Percentiles rank a stretch among this genome's conserved stretches.
Evolutionary conservation across 2,113 vertebrate genomes (phyloP).

Genomic region (Potamarius usumacintae): DNA sequence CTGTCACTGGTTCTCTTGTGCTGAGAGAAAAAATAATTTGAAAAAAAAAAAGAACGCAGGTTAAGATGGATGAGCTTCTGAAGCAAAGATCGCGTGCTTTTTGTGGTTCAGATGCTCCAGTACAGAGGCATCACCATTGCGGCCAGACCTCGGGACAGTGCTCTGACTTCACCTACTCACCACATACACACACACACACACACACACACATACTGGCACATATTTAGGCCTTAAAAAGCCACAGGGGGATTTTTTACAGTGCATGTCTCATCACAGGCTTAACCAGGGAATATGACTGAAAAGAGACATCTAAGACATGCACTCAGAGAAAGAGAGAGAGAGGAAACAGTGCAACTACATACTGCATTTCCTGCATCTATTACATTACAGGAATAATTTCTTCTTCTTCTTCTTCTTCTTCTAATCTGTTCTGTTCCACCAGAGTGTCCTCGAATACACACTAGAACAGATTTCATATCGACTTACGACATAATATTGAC

Average conservation of each 20-base stretch:
- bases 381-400: not conserved
- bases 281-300: constrained; percentile 34
- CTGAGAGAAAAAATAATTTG: too few species aligned
- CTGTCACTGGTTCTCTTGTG: not conserved
- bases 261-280: constrained; percentile 19
- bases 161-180: constrained; percentile 5
- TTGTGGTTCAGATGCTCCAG: constrained; percentile 23
- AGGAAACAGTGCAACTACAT: not conserved
- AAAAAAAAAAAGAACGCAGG: constrained; percentile 7
- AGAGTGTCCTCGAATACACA: not conserved
- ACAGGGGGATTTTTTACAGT: constrained; percentile 53
- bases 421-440: not conserved
- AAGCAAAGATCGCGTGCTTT: not conserved
- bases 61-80: constrained; percentile 25
- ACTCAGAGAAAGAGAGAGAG: not conserved
- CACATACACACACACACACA: constrained; percentile 11
- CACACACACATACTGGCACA: constrained; percentile 8
- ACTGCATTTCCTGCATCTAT: not conserved
- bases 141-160: constrained; percentile 21
- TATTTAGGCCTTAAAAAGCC: constrained; percentile 46
- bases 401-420: not conserved
- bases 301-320: not conserved
- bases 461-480: too few species aligned
- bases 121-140: constrained; percentile 2
- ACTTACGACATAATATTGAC: too few species aligned